These are phyloP conservation scores for Hydropsyche betteni DNA, from an alignment of 2,888 invertebrate species.

Conservation along the genomic window DNA sequence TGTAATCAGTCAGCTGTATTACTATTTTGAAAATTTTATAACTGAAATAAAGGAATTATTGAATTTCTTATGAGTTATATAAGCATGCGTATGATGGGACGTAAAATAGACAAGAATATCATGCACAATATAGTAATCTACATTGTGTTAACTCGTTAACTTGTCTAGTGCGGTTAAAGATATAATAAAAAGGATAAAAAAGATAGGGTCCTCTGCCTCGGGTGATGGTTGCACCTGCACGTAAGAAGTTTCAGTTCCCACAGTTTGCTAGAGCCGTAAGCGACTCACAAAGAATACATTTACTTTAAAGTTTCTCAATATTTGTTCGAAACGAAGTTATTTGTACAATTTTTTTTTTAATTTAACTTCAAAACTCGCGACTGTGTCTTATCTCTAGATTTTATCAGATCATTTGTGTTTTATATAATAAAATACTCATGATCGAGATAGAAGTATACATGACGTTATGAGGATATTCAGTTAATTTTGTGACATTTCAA, in stretches of 20 bases:
- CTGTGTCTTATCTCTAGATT: no score
- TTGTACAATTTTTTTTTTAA: no score
- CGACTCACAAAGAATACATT: conserved; percentile 22
- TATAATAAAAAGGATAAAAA: conserved; percentile 21
- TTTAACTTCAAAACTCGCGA: no score
- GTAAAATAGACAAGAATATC: background rate
- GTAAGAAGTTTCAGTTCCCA: conserved; percentile 34
- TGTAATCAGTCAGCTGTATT: no score
- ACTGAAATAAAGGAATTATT: background rate
- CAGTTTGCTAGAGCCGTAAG: conserved; percentile 26
- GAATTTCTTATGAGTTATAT: background rate
- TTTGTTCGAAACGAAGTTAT: no score
- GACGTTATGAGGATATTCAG: no score
- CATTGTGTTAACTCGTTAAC: conserved; percentile 30
- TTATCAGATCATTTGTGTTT: no score
- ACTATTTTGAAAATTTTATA: no score
- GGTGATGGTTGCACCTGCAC: conserved; percentile 39
- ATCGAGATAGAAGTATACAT: no score
- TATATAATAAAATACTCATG: no score
- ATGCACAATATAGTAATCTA: background rate
- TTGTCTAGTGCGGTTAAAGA: background rate
- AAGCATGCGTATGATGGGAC: background rate
- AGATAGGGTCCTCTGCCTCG: conserved; percentile 29
- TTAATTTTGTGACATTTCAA: no score
- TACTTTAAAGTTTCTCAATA: conserved; percentile 9